Conservation (phyloP, 1,140 invertebrate species). For the Saccostrea glomerata region DNA sequence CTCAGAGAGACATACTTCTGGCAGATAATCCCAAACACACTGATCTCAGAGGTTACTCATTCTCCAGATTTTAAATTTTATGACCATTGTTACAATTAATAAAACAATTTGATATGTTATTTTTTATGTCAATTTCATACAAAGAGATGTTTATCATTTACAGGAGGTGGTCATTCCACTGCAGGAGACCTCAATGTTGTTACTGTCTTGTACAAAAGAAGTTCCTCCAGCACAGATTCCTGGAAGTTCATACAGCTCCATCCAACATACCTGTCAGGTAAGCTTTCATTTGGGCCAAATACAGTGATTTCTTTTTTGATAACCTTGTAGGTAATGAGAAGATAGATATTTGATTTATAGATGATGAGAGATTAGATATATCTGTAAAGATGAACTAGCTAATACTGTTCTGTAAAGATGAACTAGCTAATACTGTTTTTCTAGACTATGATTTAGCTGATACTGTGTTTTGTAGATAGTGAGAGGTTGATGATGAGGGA, state of each 20-base stretch:
- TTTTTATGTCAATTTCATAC: not conserved
- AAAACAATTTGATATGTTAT: not conserved
- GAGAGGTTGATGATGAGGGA: not conserved
- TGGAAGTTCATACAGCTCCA: slow-evolving; percentile 42
- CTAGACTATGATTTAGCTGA: too few species aligned
- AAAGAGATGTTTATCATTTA: not conserved
- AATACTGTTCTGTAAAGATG: too few species aligned
- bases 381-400: too few species aligned
- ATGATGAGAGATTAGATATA: too few species aligned
- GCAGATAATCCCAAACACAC: slow-evolving; percentile 44
- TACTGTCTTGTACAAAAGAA: slow-evolving; percentile 48
- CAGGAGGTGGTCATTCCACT: slow-evolving; percentile 52
- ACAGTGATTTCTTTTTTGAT: too few species aligned
- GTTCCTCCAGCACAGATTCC: slow-evolving; percentile 24
- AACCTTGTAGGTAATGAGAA: too few species aligned
- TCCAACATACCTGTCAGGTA: slow-evolving; percentile 43
- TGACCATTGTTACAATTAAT: not conserved
- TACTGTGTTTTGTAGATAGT: not conserved
- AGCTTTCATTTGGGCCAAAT: not conserved
- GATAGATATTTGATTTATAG: too few species aligned
- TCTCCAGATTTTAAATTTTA: too few species aligned
- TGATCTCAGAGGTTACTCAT: slow-evolving; percentile 42
- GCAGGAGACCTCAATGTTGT: slow-evolving; percentile 32
- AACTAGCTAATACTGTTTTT: too few species aligned
- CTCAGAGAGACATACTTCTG: slow-evolving; percentile 43